A percentile compares a stretch with the other conserved stretches of the same genome.
phyloP scores from a whole-genome alignment of 2,888 invertebrate genomes.

The Nomada flava region DNA sequence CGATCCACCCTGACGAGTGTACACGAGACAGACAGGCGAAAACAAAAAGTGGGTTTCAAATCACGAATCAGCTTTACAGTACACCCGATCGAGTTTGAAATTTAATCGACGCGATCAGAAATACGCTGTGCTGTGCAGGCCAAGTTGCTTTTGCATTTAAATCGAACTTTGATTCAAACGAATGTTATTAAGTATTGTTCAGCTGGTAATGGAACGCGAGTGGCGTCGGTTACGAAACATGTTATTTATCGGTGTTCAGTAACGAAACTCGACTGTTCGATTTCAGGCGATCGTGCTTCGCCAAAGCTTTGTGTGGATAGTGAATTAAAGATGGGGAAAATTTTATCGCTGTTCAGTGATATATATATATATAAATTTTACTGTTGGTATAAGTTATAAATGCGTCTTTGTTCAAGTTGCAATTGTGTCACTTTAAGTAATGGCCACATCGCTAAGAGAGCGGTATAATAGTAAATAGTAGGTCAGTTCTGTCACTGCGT shows the following conservation, averaged over 20 bases:
- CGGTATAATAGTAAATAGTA: neutral
- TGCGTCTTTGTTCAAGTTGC: neutral
- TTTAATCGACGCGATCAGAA: constrained; percentile 35
- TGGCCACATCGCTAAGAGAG: neutral
- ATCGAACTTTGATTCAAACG: constrained; percentile 25
- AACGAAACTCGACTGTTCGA: neutral
- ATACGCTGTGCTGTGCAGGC: neutral
- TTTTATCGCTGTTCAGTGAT: neutral
- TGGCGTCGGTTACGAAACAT: neutral
- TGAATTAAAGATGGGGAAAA: neutral
- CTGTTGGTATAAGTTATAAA: neutral
- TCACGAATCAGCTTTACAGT: constrained; percentile 54
- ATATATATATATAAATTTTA: neutral
- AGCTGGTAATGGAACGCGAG: neutral
- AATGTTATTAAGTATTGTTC: constrained; percentile 26
- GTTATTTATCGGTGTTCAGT: neutral
- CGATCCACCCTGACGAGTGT: constrained; percentile 56
- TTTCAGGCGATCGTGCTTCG: neutral
- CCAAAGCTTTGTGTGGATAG: neutral
- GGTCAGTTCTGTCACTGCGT: neutral
- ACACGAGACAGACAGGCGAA: constrained; percentile 50
- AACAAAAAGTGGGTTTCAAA: constrained; percentile 58
- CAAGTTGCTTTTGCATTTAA: constrained; percentile 37
- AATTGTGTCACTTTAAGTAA: constrained; percentile 4
- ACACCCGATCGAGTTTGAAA: constrained; percentile 56